Evolutionary conservation across 2,888 invertebrate genomes (phyloP), one percentile per base, ranked within the genome.

Genomic region (Leptopilina myrica): DNA sequence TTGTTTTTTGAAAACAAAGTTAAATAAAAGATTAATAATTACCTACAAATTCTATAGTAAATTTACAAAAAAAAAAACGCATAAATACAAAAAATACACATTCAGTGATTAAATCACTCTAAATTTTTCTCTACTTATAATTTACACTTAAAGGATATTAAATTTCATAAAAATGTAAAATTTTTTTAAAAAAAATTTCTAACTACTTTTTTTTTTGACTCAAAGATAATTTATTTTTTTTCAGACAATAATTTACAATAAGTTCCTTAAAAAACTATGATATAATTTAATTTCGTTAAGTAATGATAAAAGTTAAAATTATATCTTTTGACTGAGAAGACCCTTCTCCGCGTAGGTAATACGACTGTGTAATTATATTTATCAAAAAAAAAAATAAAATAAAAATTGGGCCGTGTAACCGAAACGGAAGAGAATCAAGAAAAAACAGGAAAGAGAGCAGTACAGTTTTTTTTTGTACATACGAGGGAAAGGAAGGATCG

Each of bases 401-500:
- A 40, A 64, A 64, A 64, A 62, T 62, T 15, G 15, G 33, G 11
- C 64, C 26, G 20, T 26, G 64, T 64, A 26, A 33, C 26, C 26
- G 26, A 73, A 73, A 64, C 65, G 77, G 79, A 80, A 85, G 79
- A 80, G 78, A 80, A 73, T 56, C 11, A 79, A 79, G 78, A 82
- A 81, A 81, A 78, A 78, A 66, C 80, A 81, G 75, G 77, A 80
- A 80, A 78, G 85, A 84, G 83, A 84, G 85, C 82, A 82, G 79
- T 80, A 82, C 75, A 78, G 49, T 12, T 77, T 67, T 73, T 81
- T 82, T 76, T 81, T 81, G 82, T 81, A 84, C 81, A 82, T 80
- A 84, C 81, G 81, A 82, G 83, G 81, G 80, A 81, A 82, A 84
- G 82, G 83, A 84, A 84, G 84, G 84, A 81, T 82, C 82, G 81